Evolutionary conservation across 2,797 vertebrate species (phyloP).

Genomic region (Leuciscus waleckii): DNA sequence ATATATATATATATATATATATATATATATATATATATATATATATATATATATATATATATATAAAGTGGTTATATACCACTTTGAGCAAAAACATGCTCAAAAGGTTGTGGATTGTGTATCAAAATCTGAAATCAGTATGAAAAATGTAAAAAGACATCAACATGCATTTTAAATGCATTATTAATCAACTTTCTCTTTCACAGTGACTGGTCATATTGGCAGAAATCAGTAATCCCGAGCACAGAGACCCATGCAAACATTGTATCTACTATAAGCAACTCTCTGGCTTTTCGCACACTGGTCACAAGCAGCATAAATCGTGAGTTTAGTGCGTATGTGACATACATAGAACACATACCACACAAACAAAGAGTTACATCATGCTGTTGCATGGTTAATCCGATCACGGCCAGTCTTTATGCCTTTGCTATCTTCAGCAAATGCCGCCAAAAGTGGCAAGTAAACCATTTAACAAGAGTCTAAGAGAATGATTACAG

Average conservation of each 20-base stretch:
- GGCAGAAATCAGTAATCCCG: not conserved
- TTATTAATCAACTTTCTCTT: not conserved
- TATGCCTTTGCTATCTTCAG: constrained; percentile 84
- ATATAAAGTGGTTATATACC: no score
- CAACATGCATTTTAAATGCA: not conserved
- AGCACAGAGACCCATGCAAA: constrained; percentile 7
- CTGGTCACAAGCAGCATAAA: constrained; percentile 56
- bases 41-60: no score
- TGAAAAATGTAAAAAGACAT: not conserved
- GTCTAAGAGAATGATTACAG: constrained; percentile 82
- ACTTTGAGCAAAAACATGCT: not conserved
- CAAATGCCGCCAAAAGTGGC: constrained; percentile 83
- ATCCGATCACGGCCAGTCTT: constrained; percentile 85
- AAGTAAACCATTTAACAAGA: constrained; percentile 88
- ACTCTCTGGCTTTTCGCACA: constrained; percentile 27
- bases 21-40: no score
- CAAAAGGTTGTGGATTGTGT: not conserved
- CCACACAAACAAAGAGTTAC: constrained; percentile 86
- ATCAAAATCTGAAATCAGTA: not conserved
- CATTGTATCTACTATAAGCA: not conserved
- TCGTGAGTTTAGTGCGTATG: constrained; percentile 71
- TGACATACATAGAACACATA: constrained; percentile 77
- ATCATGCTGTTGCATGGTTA: constrained; percentile 84
- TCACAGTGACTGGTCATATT: not conserved
- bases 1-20: no score